Evolutionary conservation across 2,888 invertebrate species (phyloP), one percentile per base, ranked within the genome.

Genomic region (Argyra leucocephala): DNA sequence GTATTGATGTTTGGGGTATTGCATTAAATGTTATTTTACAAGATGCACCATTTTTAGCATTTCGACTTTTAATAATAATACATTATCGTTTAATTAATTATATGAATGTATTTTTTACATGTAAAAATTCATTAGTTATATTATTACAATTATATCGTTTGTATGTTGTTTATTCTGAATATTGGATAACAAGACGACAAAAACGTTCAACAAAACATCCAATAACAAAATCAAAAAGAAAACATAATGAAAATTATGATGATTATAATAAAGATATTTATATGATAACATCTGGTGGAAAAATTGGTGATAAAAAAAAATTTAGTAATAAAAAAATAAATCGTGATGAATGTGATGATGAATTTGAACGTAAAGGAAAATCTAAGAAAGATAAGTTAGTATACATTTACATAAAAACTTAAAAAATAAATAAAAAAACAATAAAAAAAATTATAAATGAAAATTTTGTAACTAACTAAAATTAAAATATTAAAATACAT

Each of bases 81-180:
- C 89, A 93, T 73, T 95, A 91, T 77, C 85, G 88, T 70, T 92
- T 96, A 36, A 89, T 94, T 70, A 94, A 91, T 73, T 95, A 96
- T 74, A 95, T 95, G 88, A 96, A 96, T 77, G 91, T 96, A 22
- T 96, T 96, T 81, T 96, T 96, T 81, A 95, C 95, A 0, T 94
- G 93, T 80, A 89, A 89, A 75, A 92, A 92, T 74, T 88, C 89
- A 0, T 80, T 92, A 77, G 95, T 96, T 12, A 95, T 96, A 67
- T 79, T 93, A 1, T 83, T 96, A 0, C 92, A 94, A 77, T 82
- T 93, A 66, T 94, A 94, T 75, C 82, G 93, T 7, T 81, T 94
- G 0, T 89, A 91, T 74, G 91, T 92, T 0, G 85, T 92, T 0
- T 88, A 91, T 71, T 83, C 88, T 24, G 90, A 90, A 74, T 87